Evolutionary conservation across 1,140 invertebrate species (phyloP).

Genomic region (Amyelois transitella): DNA sequence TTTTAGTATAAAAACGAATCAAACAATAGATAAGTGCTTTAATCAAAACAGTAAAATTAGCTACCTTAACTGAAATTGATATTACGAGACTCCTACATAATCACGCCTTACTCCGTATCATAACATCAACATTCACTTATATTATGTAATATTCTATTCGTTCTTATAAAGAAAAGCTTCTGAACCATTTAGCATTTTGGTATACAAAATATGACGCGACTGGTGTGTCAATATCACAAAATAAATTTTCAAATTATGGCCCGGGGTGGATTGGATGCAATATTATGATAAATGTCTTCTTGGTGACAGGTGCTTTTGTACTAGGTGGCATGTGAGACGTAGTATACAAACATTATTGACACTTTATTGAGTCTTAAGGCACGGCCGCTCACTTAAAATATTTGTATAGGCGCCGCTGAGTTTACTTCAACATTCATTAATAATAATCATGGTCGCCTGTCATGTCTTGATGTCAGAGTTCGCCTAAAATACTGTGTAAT

Average conservation of each 20-base stretch:
- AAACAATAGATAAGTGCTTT: too few relatives aligned
- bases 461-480: neutral
- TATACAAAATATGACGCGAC: neutral
- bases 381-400: constrained; percentile 18
- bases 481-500: too few relatives aligned
- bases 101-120: too few relatives aligned
- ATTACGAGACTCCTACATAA: too few relatives aligned
- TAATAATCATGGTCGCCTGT: neutral
- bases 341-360: constrained; percentile 40
- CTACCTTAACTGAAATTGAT: too few relatives aligned
- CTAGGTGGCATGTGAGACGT: constrained; percentile 21
- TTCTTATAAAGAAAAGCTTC: neutral
- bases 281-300: constrained; percentile 52
- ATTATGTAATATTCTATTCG: neutral
- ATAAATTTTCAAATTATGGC: neutral
- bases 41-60: too few relatives aligned
- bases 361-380: constrained; percentile 36
- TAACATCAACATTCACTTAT: too few relatives aligned
- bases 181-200: neutral
- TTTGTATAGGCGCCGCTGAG: constrained; percentile 1
- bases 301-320: constrained; percentile 44
- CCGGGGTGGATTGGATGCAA: constrained; percentile 7
- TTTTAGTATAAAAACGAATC: too few relatives aligned
- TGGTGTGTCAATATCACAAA: neutral
- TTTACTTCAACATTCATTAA: neutral